These are phyloP conservation scores for Eufriesea mexicana DNA, from an alignment of 1,140 invertebrate genomes.

Conservation along the genomic window DNA sequence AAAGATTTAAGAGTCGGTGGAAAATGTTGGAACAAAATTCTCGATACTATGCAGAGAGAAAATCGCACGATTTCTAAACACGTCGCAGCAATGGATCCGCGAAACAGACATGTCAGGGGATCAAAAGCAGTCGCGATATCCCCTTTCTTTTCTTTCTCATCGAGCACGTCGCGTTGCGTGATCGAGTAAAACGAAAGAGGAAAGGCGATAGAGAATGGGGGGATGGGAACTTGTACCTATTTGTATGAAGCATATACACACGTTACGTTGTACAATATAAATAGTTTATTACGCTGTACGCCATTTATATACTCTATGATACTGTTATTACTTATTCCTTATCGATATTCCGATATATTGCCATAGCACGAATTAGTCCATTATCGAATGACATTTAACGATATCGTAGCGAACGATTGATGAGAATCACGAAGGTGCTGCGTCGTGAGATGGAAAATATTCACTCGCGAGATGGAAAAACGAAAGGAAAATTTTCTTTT, in stretches of 20 bases:
- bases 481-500: not conserved
- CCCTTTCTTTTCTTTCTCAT: not conserved
- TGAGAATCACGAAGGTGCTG: slow-evolving; percentile 10
- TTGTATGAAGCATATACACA: slow-evolving; percentile 66
- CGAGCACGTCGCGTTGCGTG: slow-evolving; percentile 16
- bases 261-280: slow-evolving; percentile 77
- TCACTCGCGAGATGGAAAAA: not conserved
- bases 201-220: not conserved
- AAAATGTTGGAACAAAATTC: too few species aligned
- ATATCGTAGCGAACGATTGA: not conserved
- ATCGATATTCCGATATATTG: slow-evolving; percentile 55
- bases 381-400: slow-evolving; percentile 9
- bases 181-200: slow-evolving; percentile 8
- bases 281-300: slow-evolving; percentile 74
- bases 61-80: too few species aligned
- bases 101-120: slow-evolving; percentile 1
- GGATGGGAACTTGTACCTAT: slow-evolving; percentile 53
- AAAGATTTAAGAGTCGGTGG: too few species aligned
- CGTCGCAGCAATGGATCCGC: not conserved
- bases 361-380: slow-evolving; percentile 48
- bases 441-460: not conserved
- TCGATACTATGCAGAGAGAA: too few species aligned
- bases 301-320: slow-evolving; percentile 66
- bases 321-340: slow-evolving; percentile 64
- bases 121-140: not conserved